Percentiles rank a stretch among this genome's conserved stretches.
Evolutionary conservation across 2,113 vertebrate genomes (phyloP).

Genomic region (Glaucidium brasilianum): DNA sequence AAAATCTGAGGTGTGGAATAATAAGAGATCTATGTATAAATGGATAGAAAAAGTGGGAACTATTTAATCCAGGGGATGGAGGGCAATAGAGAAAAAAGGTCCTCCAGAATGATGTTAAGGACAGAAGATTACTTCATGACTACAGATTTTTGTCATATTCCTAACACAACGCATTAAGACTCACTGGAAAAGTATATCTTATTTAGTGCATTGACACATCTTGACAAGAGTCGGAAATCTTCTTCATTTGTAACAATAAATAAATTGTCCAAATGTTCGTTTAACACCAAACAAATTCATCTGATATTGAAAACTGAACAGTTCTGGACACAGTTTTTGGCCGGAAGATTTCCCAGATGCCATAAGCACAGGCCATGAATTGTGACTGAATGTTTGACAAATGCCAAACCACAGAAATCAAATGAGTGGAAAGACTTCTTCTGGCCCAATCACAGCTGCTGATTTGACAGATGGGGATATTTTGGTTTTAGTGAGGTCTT

Average conservation of each 20-base stretch:
- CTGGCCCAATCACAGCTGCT: neutral
- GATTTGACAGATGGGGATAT: conserved; percentile 21
- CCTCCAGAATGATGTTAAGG: neutral
- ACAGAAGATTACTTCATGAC: neutral
- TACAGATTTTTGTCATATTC: neutral
- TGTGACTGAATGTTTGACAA: neutral
- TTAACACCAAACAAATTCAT: neutral
- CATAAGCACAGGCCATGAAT: neutral
- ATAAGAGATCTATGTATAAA: neutral
- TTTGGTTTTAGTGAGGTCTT: neutral
- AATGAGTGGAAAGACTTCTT: neutral
- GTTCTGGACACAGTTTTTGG: neutral
- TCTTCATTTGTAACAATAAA: neutral
- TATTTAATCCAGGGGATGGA: neutral
- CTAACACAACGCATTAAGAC: neutral
- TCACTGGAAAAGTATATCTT: neutral
- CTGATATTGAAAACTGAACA: neutral
- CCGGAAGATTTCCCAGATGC: neutral
- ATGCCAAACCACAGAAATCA: neutral
- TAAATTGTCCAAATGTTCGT: neutral
- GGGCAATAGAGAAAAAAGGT: neutral
- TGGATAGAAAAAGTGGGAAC: neutral
- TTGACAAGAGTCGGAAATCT: neutral
- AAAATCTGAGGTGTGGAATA: neutral
- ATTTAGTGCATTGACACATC: neutral